Evolutionary conservation across 2,888 invertebrate genomes (phyloP).

Genomic region (Agrilus biguttatus): DNA sequence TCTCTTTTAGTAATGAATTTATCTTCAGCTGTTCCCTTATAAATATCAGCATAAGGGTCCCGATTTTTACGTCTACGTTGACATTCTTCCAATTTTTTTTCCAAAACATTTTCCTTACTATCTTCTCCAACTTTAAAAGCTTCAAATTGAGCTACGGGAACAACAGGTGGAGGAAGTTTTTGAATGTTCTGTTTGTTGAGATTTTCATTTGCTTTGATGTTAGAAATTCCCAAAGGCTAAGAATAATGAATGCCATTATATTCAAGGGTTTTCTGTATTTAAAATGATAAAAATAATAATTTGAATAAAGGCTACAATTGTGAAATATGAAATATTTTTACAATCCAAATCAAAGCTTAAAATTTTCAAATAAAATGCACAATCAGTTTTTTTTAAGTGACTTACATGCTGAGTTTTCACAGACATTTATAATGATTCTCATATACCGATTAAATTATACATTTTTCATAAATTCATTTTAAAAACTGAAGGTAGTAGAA

Average conservation of each 20-base stretch:
- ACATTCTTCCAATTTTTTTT: conserved; percentile 21
- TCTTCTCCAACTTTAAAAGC: conserved; percentile 67
- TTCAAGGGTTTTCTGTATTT: too few relatives aligned
- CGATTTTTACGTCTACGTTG: conserved; percentile 8
- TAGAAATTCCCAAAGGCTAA: conserved; percentile 14
- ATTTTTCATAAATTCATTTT: too few relatives aligned
- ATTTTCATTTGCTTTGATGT: conserved; percentile 6
- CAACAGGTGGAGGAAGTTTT: conserved; percentile 23
- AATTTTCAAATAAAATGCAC: too few relatives aligned
- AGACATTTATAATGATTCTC: too few relatives aligned
- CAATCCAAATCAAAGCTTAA: too few relatives aligned
- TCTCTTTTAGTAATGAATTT: conserved; percentile 21
- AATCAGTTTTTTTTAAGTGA: too few relatives aligned
- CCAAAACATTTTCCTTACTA: conserved; percentile 30
- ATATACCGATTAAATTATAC: too few relatives aligned
- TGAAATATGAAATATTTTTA: too few relatives aligned
- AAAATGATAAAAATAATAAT: too few relatives aligned
- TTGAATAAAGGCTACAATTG: too few relatives aligned
- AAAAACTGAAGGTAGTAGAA: too few relatives aligned
- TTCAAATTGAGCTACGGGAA: conserved; percentile 58
- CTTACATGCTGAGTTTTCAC: too few relatives aligned
- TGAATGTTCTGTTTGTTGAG: conserved; percentile 13
- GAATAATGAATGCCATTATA: conserved; percentile 2
- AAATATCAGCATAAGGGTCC: conserved; percentile 14
- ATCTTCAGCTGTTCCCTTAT: conserved; percentile 20